Evolutionary conservation across 2,888 invertebrate species (phyloP).

Genomic region (Pollenia angustigena): DNA sequence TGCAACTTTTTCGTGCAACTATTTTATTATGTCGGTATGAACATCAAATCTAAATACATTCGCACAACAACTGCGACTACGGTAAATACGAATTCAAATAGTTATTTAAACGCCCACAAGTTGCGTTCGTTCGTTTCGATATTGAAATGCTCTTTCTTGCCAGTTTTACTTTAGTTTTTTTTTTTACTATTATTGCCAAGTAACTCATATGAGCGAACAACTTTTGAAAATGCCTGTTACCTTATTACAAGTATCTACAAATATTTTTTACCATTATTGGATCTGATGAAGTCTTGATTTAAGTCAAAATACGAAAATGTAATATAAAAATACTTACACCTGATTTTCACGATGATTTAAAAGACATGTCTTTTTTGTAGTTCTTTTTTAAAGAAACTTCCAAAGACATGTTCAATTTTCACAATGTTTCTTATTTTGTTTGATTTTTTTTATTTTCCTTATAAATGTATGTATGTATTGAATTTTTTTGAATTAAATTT

Average conservation of each 20-base stretch:
- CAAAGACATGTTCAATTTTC: too few relatives aligned
- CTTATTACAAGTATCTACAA: slow-evolving; percentile 26
- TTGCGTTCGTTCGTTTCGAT: neutral
- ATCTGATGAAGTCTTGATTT: slow-evolving; percentile 24
- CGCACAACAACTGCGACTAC: neutral
- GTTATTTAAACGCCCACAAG: slow-evolving; percentile 47
- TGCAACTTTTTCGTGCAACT: slow-evolving; percentile 60
- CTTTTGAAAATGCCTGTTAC: slow-evolving; percentile 50
- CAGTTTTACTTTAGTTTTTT: neutral
- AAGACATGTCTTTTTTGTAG: too few relatives aligned
- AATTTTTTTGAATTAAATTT: too few relatives aligned
- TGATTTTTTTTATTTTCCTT: too few relatives aligned
- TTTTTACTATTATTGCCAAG: neutral
- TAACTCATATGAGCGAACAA: neutral
- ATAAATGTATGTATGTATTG: too few relatives aligned
- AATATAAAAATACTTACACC: neutral
- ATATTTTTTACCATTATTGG: slow-evolving; percentile 13
- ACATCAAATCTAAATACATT: neutral
- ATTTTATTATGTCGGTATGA: slow-evolving; percentile 51
- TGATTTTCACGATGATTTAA: too few relatives aligned
- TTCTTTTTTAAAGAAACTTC: too few relatives aligned
- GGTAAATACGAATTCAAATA: slow-evolving; percentile 8
- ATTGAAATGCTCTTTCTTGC: neutral
- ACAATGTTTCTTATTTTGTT: too few relatives aligned
- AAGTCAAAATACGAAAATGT: slow-evolving; percentile 7